phyloP scores from a whole-genome alignment of 2,888 invertebrate genomes.

The Campoplex capitator region DNA sequence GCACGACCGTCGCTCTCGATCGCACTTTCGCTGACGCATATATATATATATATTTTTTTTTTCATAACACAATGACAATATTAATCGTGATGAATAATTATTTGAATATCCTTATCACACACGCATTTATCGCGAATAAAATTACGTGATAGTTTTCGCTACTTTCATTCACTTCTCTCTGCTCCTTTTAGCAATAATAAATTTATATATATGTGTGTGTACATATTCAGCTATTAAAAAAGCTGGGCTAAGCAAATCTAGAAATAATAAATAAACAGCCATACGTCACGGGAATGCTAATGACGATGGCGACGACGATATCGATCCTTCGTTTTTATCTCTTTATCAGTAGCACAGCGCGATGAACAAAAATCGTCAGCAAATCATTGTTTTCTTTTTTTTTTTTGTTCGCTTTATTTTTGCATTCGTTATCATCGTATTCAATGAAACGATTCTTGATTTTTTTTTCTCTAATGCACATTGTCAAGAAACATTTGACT shows the following conservation, averaged over 20 bases:
- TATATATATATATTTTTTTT: constrained; percentile 23
- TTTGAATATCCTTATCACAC: constrained; percentile 44
- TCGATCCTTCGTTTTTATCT: not conserved
- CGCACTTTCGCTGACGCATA: constrained; percentile 43
- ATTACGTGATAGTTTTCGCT: constrained; percentile 31
- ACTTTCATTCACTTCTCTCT: constrained; percentile 45
- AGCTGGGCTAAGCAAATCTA: constrained; percentile 44
- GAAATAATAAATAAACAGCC: constrained; percentile 30
- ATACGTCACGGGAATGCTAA: constrained; percentile 12
- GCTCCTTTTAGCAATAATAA: constrained; percentile 24
- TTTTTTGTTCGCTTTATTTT: not conserved
- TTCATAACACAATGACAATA: constrained; percentile 35
- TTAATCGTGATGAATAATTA: constrained; percentile 37
- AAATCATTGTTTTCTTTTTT: not conserved
- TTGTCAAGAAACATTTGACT: not conserved
- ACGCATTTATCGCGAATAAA: constrained; percentile 36
- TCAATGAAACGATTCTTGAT: not conserved
- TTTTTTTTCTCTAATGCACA: not conserved
- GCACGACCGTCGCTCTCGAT: constrained; percentile 57
- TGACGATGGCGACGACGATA: constrained; percentile 3
- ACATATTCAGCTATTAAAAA: constrained; percentile 42
- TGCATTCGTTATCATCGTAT: not conserved
- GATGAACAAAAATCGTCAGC: constrained; percentile 20
- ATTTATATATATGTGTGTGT: constrained; percentile 48
- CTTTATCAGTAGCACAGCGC: constrained; percentile 31